phyloP scores from a whole-genome alignment of 2,797 vertebrate genomes.

The Lacerta agilis region DNA sequence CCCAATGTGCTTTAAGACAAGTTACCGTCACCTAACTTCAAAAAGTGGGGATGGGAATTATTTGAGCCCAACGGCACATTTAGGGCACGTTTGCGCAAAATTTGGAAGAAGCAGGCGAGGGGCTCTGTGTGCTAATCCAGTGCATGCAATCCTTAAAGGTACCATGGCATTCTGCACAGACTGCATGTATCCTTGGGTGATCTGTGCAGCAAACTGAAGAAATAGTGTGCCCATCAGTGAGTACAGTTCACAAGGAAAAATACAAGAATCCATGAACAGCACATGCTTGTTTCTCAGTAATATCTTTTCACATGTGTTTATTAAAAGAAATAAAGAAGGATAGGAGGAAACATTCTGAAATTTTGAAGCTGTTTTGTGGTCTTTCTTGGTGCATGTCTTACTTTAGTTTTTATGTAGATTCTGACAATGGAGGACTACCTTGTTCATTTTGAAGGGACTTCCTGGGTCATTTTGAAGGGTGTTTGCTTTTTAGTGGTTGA shows the following conservation, averaged over 20 bases:
- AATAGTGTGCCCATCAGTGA: not conserved
- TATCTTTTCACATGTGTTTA: not conserved
- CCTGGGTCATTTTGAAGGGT: too few species aligned
- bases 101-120: not conserved
- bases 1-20: constrained; percentile 43
- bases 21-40: constrained; percentile 42
- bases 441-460: too few species aligned
- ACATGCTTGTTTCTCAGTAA: not conserved
- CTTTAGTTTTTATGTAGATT: too few species aligned
- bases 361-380: too few species aligned
- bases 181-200: not conserved
- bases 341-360: too few species aligned
- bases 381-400: too few species aligned
- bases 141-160: not conserved
- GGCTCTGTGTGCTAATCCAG: not conserved
- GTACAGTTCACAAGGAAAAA: not conserved
- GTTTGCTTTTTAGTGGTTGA: too few species aligned
- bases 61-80: not conserved
- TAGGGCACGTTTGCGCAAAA: not conserved
- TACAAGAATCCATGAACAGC: not conserved
- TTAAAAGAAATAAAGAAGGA: too few species aligned
- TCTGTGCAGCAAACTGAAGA: not conserved
- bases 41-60: constrained; percentile 30
- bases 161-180: not conserved
- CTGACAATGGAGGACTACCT: too few species aligned